phyloP scores from a whole-genome alignment of 2,113 vertebrate genomes.

The Rhabdomys dilectus region DNA sequence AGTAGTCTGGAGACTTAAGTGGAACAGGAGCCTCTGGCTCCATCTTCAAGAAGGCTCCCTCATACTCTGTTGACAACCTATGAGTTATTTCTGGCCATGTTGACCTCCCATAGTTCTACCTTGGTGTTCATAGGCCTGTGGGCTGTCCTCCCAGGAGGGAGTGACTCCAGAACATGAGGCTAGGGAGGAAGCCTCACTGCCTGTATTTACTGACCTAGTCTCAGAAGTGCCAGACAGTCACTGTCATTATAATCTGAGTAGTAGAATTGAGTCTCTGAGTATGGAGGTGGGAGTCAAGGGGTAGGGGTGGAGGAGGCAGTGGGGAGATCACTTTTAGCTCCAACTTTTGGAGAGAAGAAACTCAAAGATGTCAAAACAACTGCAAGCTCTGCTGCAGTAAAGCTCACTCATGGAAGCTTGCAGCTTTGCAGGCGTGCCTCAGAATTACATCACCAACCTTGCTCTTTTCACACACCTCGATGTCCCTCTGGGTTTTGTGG shows the following conservation, averaged over 20 bases:
- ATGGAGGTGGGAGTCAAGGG: not conserved
- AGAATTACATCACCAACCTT: not conserved
- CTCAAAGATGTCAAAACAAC: not conserved
- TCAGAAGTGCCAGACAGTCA: not conserved
- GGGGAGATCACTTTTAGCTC: not conserved
- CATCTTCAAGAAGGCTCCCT: not conserved
- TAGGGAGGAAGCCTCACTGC: not conserved
- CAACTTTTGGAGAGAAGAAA: slow-evolving; percentile 20
- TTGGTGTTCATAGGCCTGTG: not conserved
- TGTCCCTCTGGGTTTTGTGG: not conserved
- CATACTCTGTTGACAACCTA: not conserved
- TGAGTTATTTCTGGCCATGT: not conserved
- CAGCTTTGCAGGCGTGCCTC: not conserved
- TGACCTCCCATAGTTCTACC: not conserved
- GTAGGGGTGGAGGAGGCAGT: no score
- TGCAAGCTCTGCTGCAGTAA: not conserved
- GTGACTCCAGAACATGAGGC: not conserved
- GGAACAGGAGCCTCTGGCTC: not conserved
- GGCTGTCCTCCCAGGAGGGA: not conserved
- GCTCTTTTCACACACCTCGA: not conserved
- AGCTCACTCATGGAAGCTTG: not conserved
- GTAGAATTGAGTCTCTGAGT: not conserved
- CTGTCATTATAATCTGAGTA: not conserved
- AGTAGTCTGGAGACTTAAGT: not conserved
- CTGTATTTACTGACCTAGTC: not conserved